phyloP scores from a whole-genome alignment of 2,888 invertebrate genomes.

The Branchellion lobata region DNA sequence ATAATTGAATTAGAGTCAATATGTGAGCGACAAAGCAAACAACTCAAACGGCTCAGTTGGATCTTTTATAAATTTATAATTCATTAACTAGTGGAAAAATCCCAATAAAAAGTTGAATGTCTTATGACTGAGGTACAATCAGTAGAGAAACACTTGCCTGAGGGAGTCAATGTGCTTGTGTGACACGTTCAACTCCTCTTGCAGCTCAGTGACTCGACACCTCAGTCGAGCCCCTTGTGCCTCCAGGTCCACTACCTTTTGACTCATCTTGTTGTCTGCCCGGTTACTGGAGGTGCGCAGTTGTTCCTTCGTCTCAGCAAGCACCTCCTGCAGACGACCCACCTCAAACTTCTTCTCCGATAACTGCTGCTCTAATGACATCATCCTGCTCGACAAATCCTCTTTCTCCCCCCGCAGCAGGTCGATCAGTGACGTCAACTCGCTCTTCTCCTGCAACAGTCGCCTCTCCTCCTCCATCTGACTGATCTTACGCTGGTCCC shows the following conservation, averaged over 20 bases:
- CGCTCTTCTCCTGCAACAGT: constrained; percentile 71
- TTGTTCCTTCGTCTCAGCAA: constrained; percentile 68
- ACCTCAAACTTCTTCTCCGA: constrained; percentile 73
- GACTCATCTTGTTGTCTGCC: background rate
- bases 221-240: constrained; percentile 13
- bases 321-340: constrained; percentile 70
- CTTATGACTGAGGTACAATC: too few relatives aligned
- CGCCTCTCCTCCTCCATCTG: constrained; percentile 68
- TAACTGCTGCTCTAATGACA: constrained; percentile 65
- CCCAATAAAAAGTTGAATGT: too few relatives aligned
- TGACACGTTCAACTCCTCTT: constrained; percentile 31
- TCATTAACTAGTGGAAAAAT: too few relatives aligned
- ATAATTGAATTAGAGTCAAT: too few relatives aligned
- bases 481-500: constrained; percentile 78
- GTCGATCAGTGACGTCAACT: constrained; percentile 71
- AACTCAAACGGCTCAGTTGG: too few relatives aligned
- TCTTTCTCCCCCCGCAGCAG: constrained; percentile 71
- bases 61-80: too few relatives aligned
- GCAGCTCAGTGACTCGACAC: constrained; percentile 14
- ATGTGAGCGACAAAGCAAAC: too few relatives aligned
- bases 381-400: constrained; percentile 65
- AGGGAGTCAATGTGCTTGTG: background rate
- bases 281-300: background rate
- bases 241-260: constrained; percentile 26
- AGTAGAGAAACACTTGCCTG: background rate